Evolutionary conservation across 2,113 vertebrate genomes (phyloP).

Genomic region (Myodes glareolus): DNA sequence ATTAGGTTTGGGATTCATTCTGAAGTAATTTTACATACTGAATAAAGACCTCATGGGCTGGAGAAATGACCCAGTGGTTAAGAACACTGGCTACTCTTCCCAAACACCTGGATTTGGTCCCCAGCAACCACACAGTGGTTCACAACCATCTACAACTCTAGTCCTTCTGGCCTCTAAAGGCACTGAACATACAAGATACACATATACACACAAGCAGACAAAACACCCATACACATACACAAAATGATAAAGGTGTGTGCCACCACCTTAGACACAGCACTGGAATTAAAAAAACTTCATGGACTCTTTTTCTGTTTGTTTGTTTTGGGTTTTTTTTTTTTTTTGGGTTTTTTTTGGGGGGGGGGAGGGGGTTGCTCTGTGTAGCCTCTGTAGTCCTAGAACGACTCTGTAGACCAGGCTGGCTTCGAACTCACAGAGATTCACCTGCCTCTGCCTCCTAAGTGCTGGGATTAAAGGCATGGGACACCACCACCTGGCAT

Average conservation of each 20-base stretch:
- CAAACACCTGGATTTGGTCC: background rate
- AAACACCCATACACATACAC: background rate
- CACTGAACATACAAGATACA: background rate
- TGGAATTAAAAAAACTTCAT: background rate
- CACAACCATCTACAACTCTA: background rate
- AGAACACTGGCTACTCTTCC: background rate
- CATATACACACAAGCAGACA: background rate
- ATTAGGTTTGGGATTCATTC: background rate
- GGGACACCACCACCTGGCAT: background rate
- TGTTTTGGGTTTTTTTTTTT: background rate
- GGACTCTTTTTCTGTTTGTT: background rate
- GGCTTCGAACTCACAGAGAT: background rate
- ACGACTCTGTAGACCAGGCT: background rate
- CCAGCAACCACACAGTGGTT: background rate
- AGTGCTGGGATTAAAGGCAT: background rate
- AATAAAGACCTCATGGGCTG: background rate
- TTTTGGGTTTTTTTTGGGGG: background rate
- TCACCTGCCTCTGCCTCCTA: background rate
- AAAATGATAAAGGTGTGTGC: background rate
- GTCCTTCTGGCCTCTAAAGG: background rate
- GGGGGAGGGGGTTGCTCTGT: background rate
- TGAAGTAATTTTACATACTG: constrained; percentile 24
- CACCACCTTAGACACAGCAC: background rate
- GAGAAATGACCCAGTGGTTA: background rate
- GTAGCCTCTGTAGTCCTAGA: background rate